Base-by-base conservation (phyloP, 2,113 vertebrate species). In the Terrapene triunguis region DNA sequence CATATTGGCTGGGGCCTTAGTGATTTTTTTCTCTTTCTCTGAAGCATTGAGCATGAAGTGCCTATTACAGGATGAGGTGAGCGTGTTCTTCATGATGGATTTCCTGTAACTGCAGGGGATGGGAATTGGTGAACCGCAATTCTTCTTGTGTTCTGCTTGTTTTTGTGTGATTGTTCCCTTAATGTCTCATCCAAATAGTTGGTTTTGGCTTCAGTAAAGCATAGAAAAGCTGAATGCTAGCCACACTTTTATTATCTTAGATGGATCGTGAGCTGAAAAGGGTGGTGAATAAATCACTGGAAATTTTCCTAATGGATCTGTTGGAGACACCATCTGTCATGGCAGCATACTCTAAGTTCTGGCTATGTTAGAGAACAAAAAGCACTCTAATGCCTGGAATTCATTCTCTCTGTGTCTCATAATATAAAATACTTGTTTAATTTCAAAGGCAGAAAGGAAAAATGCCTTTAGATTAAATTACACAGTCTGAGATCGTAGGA, bases 301-400 rank as follows among this genome's bases (percentile, higher is more conserved):
- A 74, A 65, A 29, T 1, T 0, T 54, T 57, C 13, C 2, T 25
- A 13, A 7, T 54, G 17, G 54, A 3, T 12, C 32, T 78, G 19
- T 17, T 7, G 65, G 27, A 47, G 74, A 25, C 0, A 0, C 48
- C 89, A 32, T 76, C 55, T 86, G 2, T 65, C 8, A 51, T 89
- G 14, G 24, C 6, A 25, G 6, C 32, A 7, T 53, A 0, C 21
- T 35, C 92, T 78, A 12, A 0, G 12, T 0, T 44, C 13, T 17
- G 27, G 1, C 25, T 84, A 42, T 69, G 35, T 8, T 65, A 65
- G 32, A 69, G 65, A 69, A 69, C 65, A 69, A 69, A 69, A 10
- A 85, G 47, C 88, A 47, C 13, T 44, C 48, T 82, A 74, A 22
- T 84, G 12, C 9, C 0, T 3, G 79, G 12, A 76, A 59, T 24